phyloP scores from a whole-genome alignment of 2,797 vertebrate species.

The Enteromius radiatus region DNA sequence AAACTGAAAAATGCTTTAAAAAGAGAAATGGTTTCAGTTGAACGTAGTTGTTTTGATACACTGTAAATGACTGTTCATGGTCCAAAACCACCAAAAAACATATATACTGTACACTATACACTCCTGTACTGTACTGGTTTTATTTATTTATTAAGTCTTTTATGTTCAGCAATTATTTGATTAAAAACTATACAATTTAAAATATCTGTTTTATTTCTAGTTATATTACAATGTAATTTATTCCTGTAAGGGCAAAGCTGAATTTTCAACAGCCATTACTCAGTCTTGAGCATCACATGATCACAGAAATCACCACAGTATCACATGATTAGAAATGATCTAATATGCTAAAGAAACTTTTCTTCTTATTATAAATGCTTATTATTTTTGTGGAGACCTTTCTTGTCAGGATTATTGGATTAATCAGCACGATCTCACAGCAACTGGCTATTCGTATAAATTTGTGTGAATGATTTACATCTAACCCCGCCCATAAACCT shows the following conservation, averaged over 20 bases:
- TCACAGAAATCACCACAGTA: not conserved
- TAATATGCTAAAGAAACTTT: not conserved
- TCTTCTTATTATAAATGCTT: not conserved
- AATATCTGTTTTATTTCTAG: not conserved
- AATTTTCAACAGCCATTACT: not conserved
- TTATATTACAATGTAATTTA: not conserved
- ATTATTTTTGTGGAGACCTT: not conserved
- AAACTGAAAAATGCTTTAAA: not conserved
- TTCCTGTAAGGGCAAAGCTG: not conserved
- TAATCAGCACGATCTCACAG: not conserved
- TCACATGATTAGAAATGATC: not conserved
- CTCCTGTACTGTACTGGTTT: not conserved
- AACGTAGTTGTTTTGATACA: not conserved
- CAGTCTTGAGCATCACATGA: not conserved
- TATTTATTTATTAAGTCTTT: not conserved
- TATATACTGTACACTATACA: not conserved
- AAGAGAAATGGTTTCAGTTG: not conserved
- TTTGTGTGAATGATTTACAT: too few relatives aligned
- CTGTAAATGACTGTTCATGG: not conserved
- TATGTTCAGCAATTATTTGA: not conserved
- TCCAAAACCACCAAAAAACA: not conserved
- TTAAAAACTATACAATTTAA: not conserved
- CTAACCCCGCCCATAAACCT: too few relatives aligned
- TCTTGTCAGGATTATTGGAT: not conserved
- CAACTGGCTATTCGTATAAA: too few relatives aligned